Percentiles rank a stretch among this genome's conserved stretches.
Evolutionary conservation across 1,140 invertebrate species (phyloP).

Genomic region (Drosophila bifasciata): DNA sequence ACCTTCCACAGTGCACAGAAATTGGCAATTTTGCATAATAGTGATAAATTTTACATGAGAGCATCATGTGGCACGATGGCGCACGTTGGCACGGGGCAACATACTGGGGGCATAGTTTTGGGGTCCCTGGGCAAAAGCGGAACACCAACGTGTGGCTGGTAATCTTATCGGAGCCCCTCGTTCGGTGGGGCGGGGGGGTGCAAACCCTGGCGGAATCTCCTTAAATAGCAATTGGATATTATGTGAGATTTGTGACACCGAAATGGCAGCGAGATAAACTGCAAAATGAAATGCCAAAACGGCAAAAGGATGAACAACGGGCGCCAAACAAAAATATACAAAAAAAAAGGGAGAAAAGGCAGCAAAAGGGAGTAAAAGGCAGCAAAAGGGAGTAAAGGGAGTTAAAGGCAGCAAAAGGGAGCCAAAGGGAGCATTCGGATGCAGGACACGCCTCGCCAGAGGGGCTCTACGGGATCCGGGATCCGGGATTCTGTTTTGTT

Average conservation of each 20-base stretch:
- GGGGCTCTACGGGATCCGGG: conserved; percentile 20
- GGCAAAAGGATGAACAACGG: conserved; percentile 40
- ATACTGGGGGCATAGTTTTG: not conserved
- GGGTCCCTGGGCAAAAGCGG: too few species aligned
- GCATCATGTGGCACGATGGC: not conserved
- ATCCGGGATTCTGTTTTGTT: not conserved
- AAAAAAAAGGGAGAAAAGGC: not conserved
- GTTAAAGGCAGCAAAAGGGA: too few species aligned
- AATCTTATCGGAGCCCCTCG: conserved; percentile 36
- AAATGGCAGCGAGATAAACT: conserved; percentile 50
- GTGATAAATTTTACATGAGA: conserved; percentile 48
- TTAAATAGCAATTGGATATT: conserved; percentile 55
- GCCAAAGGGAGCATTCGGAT: conserved; percentile 26
- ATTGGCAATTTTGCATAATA: conserved; percentile 54
- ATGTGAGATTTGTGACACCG: conserved; percentile 53
- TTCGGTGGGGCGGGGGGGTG: not conserved
- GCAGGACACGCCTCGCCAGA: conserved; percentile 33
- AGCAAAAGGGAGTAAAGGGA: too few species aligned
- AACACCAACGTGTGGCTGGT: conserved; percentile 25
- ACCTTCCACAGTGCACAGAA: conserved; percentile 2
- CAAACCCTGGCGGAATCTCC: conserved; percentile 26
- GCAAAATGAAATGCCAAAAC: conserved; percentile 54
- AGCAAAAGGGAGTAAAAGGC: too few species aligned
- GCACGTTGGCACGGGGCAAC: not conserved
- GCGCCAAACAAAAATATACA: conserved; percentile 2